These are phyloP conservation scores for Penelope pileata DNA, from an alignment of 2,113 vertebrate genomes.

Conservation along the genomic window DNA sequence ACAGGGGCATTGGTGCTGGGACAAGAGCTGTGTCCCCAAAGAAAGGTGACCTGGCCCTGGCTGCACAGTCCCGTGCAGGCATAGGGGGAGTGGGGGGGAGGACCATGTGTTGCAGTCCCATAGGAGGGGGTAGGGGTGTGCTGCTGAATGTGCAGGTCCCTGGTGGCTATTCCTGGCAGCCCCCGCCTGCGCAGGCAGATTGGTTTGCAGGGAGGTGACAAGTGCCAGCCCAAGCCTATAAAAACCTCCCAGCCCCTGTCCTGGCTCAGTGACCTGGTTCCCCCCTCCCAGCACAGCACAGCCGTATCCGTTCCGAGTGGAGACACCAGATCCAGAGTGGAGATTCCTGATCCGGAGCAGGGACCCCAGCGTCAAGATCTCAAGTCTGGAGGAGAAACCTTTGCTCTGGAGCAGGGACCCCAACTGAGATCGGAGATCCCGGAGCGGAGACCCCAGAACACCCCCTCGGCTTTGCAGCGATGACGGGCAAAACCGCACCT, in stretches of 20 bases:
- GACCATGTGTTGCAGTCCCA: background rate
- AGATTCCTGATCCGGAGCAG: background rate
- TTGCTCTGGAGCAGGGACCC: background rate
- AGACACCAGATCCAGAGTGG: background rate
- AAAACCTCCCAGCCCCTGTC: conserved; percentile 25
- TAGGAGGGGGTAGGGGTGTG: conserved; percentile 29
- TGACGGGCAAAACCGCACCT: conserved; percentile 34
- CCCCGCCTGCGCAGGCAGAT: conserved; percentile 59
- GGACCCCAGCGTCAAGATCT: conserved; percentile 21
- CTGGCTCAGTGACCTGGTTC: conserved; percentile 26
- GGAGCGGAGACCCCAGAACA: background rate
- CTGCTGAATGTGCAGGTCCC: conserved; percentile 65
- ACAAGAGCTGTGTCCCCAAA: background rate
- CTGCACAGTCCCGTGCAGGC: background rate
- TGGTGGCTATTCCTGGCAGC: conserved; percentile 64
- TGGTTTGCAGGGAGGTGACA: conserved; percentile 63
- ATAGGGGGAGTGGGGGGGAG: background rate
- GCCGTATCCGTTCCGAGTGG: fast-evolving
- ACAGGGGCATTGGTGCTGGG: background rate
- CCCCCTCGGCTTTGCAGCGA: background rate
- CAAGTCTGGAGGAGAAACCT: background rate
- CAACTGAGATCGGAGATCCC: background rate
- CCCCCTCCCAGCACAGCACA: background rate
- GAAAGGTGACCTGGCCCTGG: conserved; percentile 51
- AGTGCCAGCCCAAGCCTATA: conserved; percentile 64